Conservation (phyloP, 2,113 vertebrate species). For the Tetrao urogallus region DNA sequence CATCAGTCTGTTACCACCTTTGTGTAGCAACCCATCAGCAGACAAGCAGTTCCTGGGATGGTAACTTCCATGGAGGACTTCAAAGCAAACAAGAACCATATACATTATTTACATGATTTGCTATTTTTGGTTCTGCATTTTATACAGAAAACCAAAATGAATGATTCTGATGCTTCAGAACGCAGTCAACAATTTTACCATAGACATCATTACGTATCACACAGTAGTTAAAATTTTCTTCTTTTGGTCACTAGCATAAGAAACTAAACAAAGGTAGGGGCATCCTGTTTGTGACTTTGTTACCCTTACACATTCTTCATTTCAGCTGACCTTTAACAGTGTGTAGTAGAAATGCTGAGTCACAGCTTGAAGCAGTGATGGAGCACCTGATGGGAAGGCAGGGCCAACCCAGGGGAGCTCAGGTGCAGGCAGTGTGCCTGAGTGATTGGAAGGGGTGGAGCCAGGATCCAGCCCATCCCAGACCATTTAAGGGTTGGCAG, state of each 20-base stretch:
- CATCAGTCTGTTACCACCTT: not conserved
- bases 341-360: too few species aligned
- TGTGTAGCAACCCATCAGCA: not conserved
- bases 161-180: not conserved
- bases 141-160: accelerated
- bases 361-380: too few species aligned
- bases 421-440: too few species aligned
- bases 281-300: not conserved
- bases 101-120: accelerated
- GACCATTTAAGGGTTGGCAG: too few species aligned
- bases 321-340: not conserved
- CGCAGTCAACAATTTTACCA: not conserved
- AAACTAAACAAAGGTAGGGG: not conserved
- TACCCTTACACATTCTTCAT: too few species aligned
- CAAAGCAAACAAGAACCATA: not conserved
- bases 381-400: too few species aligned
- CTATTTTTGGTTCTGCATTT: not conserved
- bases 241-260: not conserved
- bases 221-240: not conserved
- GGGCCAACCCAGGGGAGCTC: too few species aligned
- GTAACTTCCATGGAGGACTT: not conserved
- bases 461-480: too few species aligned
- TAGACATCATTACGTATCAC: not conserved
- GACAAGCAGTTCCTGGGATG: not conserved
- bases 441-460: too few species aligned